Conservation (phyloP, 1,140 invertebrate species). For the Temnothorax curvispinosus region DNA sequence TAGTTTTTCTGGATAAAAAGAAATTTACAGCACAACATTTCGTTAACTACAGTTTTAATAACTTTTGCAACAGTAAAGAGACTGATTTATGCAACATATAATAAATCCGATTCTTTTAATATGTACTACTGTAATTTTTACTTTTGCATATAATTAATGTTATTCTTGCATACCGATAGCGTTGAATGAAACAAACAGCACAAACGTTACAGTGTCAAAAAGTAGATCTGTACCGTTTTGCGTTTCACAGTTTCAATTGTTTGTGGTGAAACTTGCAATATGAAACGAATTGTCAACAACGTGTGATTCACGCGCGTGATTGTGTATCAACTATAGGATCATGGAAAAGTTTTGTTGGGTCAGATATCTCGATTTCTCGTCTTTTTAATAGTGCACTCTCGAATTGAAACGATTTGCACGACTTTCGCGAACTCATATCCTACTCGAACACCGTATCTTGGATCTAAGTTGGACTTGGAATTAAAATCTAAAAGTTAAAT, state of each 20-base stretch:
- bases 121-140: not conserved
- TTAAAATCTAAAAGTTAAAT: constrained; percentile 55
- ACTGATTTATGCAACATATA: not conserved
- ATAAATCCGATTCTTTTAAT: not conserved
- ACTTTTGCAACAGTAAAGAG: not conserved
- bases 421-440: constrained; percentile 15
- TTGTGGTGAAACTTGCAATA: not conserved
- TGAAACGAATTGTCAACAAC: not conserved
- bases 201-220: not conserved
- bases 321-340: not conserved
- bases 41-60: not conserved
- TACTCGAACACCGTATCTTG: not conserved
- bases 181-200: not conserved
- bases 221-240: not conserved
- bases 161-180: not conserved
- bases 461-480: not conserved
- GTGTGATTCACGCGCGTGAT: not conserved
- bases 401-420: not conserved
- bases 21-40: not conserved
- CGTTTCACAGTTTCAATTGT: not conserved
- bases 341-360: not conserved
- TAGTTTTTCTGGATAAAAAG: not conserved
- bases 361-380: not conserved
- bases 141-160: not conserved
- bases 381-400: not conserved